A percentile compares a stretch with the other conserved stretches of the same genome.
These are phyloP conservation scores for Agriopis leucophaearia DNA, from an alignment of 2,888 invertebrate species.

Conservation along the genomic window DNA sequence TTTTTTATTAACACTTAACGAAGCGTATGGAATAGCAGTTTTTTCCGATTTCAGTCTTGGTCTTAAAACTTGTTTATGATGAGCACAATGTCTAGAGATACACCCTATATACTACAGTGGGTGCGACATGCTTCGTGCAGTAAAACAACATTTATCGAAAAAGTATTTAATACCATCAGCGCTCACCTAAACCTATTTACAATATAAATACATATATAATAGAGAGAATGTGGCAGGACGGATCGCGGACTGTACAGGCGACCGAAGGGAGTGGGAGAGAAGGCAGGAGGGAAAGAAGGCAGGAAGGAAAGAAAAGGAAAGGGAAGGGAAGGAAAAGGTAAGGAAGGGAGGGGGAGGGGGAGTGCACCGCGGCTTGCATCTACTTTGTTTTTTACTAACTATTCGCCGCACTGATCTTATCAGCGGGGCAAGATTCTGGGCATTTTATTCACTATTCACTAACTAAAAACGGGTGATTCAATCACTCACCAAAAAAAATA, in stretches of 20 bases:
- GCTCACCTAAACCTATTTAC: slow-evolving; percentile 83
- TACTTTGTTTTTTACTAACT: neutral
- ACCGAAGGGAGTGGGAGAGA: slow-evolving; percentile 34
- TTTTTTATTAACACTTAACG: too few species aligned
- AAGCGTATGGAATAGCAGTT: too few species aligned
- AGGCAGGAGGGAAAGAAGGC: neutral
- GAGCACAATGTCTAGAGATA: too few species aligned
- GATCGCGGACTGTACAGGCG: slow-evolving; percentile 74
- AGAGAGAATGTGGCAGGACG: slow-evolving; percentile 35
- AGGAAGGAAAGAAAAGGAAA: neutral
- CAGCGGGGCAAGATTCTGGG: slow-evolving; percentile 8
- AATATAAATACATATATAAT: slow-evolving; percentile 81
- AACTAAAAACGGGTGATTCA: neutral
- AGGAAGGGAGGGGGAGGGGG: neutral
- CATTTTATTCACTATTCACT: neutral
- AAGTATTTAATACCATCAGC: slow-evolving; percentile 80
- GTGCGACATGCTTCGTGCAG: slow-evolving; percentile 57
- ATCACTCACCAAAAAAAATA: neutral
- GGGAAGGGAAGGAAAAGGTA: neutral
- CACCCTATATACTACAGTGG: neutral
- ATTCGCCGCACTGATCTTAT: slow-evolving; percentile 31
- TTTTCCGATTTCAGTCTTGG: too few species aligned
- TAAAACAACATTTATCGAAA: slow-evolving; percentile 68
- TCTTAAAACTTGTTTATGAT: too few species aligned
- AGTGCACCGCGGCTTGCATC: slow-evolving; percentile 1